phyloP scores from a whole-genome alignment of 2,113 vertebrate species.

The Lamprotornis superbus region DNA sequence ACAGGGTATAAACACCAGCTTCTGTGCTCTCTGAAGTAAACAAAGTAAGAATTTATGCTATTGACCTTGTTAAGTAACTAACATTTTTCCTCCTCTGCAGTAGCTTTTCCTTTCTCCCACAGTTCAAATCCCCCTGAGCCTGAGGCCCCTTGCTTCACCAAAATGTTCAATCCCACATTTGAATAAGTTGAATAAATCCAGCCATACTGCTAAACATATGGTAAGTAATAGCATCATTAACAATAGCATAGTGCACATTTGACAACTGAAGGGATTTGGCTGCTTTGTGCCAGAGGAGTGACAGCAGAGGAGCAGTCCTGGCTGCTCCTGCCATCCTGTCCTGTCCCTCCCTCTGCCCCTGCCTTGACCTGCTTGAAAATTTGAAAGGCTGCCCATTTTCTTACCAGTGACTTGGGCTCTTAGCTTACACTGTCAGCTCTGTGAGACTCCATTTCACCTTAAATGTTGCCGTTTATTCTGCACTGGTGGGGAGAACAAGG shows the following conservation, averaged over 20 bases:
- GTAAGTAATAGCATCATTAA: slow-evolving; percentile 67
- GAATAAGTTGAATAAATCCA: slow-evolving; percentile 47
- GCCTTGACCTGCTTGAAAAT: not conserved
- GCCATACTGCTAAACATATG: slow-evolving; percentile 60
- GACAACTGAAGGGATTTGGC: slow-evolving; percentile 57
- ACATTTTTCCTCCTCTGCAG: slow-evolving; percentile 25
- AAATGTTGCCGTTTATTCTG: not conserved
- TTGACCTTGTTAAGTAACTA: slow-evolving; percentile 50
- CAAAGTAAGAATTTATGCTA: slow-evolving; percentile 50
- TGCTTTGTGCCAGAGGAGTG: slow-evolving; percentile 10
- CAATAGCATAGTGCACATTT: slow-evolving; percentile 46
- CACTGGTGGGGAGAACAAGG: not conserved
- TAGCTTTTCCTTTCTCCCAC: slow-evolving; percentile 22
- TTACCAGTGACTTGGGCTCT: not conserved
- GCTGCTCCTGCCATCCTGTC: not conserved
- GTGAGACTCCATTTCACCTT: not conserved
- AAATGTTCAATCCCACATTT: not conserved
- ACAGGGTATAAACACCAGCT: not conserved
- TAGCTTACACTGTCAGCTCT: not conserved
- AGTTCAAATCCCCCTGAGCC: not conserved
- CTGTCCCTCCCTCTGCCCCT: not conserved
- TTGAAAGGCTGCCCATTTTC: slow-evolving; percentile 8
- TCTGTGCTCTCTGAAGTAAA: slow-evolving; percentile 17
- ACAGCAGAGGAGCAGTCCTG: slow-evolving; percentile 1
- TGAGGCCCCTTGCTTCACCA: not conserved